A percentile compares a stretch with the other conserved stretches of the same genome.
These are phyloP conservation scores for Manis javanica DNA, from an alignment of 2,797 vertebrate species.

Conservation along the genomic window DNA sequence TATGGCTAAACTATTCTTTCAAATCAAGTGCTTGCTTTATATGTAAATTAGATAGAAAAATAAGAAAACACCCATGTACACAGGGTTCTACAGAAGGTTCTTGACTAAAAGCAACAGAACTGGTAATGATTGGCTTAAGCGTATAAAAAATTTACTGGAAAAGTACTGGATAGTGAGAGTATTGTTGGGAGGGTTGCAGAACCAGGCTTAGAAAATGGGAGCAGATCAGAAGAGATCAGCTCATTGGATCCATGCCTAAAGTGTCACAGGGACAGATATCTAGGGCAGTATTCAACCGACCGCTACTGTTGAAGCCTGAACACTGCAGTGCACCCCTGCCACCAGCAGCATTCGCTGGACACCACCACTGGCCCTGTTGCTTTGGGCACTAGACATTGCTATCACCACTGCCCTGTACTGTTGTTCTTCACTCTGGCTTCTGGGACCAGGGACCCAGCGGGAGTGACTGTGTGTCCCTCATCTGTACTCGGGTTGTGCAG, in stretches of 20 bases:
- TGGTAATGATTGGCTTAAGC: background rate
- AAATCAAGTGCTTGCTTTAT: background rate
- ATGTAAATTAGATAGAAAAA: background rate
- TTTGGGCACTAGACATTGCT: background rate
- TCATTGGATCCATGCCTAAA: background rate
- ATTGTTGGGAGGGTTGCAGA: background rate
- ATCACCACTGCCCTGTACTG: background rate
- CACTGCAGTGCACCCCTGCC: background rate
- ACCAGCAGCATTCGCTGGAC: fast-evolving
- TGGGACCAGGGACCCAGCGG: background rate
- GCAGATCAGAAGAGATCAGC: background rate
- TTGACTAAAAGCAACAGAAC: slow-evolving; percentile 11
- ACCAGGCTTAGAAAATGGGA: background rate
- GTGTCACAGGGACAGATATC: background rate
- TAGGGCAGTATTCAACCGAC: background rate
- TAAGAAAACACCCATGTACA: background rate
- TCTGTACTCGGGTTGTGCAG: background rate
- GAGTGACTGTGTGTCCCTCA: background rate
- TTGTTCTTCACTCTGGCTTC: background rate
- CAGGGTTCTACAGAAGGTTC: background rate
- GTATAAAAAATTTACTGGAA: background rate
- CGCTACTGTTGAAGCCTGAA: background rate
- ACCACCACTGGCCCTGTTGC: background rate
- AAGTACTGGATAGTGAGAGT: background rate
- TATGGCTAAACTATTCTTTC: background rate